Evolutionary conservation across 2,888 invertebrate genomes (phyloP), one percentile per base, ranked within the genome.

Genomic region (Ormia ochracea): DNA sequence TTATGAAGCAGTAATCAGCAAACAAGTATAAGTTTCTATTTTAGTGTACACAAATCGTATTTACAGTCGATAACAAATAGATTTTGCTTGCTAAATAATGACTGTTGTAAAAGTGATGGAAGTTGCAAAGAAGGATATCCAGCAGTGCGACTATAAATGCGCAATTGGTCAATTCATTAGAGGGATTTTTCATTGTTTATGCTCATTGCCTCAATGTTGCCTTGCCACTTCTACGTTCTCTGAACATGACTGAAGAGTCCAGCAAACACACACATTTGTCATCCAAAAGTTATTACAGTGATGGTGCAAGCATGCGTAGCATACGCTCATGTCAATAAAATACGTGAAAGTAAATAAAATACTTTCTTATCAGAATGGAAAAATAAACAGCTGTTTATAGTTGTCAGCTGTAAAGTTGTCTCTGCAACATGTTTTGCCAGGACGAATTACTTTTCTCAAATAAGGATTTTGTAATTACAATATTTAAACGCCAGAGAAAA

Each of bases 141-240:
- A 17, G 45, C 14, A 56, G 36, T 7, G 28, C 23, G 1, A 3
- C 14, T 38, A 36, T 33, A 17, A 48, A 41, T 28, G 19, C 38
- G 19, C 26, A 23, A 72, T 72, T 72, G 21, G 31, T 1, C 61
- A 72, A 72, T 72, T 72, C 52, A 72, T 72, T 63, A 63, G 19
- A 43, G 43, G 23, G 43, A 43, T 54, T 54, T 36, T 26, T 17
- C 45, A 63, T 73, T 73, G 54, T 56, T 61, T 50, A 19, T 45
- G 10, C 63, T 63, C 23, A 36, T 56, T 65, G 38, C 14, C 65
- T 17, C 43, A 45, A 14, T 41, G 33, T 33, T 43, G 33, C 38
- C 19, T 38, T n/a, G 52, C 19, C 63, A 48, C n/a, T n/a, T n/a
- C n/a, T n/a, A 21, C 36, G 36, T 17, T 14, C 23, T n/a, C 19